A percentile compares a stretch with the other conserved stretches of the same genome.
These are phyloP conservation scores for Chelonia mydas DNA, from an alignment of 2,797 vertebrate species.

Conservation along the genomic window DNA sequence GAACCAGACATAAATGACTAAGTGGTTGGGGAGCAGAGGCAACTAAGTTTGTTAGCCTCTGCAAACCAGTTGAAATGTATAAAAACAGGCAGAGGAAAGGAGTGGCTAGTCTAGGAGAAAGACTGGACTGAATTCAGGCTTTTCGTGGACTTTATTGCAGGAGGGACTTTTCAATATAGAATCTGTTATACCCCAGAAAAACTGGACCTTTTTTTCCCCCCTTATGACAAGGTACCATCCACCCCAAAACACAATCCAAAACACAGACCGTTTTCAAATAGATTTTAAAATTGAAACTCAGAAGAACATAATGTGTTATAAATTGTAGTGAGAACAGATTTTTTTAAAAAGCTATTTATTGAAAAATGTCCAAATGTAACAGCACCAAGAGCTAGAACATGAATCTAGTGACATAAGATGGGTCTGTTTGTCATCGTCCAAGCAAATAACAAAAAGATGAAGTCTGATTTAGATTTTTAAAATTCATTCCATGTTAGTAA, in stretches of 20 bases:
- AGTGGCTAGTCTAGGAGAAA: background rate
- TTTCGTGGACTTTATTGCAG: background rate
- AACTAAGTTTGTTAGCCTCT: background rate
- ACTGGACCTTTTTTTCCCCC: fast-evolving
- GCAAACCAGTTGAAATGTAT: background rate
- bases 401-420: background rate
- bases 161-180: background rate
- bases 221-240: fast-evolving
- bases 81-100: background rate
- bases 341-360: background rate
- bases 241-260: background rate
- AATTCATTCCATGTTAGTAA: background rate
- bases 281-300: background rate
- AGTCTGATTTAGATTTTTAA: background rate
- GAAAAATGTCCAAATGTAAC: background rate
- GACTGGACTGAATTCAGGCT: background rate
- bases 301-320: fast-evolving
- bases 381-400: background rate
- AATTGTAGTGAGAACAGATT: background rate
- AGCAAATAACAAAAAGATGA: background rate
- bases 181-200: fast-evolving
- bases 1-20: background rate
- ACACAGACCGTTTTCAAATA: background rate
- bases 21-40: background rate
- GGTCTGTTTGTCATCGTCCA: fast-evolving